A percentile compares a stretch with the other conserved stretches of the same genome.
Conservation (phyloP, 2,113 vertebrate species). For the Sapayoa aenigma region DNA sequence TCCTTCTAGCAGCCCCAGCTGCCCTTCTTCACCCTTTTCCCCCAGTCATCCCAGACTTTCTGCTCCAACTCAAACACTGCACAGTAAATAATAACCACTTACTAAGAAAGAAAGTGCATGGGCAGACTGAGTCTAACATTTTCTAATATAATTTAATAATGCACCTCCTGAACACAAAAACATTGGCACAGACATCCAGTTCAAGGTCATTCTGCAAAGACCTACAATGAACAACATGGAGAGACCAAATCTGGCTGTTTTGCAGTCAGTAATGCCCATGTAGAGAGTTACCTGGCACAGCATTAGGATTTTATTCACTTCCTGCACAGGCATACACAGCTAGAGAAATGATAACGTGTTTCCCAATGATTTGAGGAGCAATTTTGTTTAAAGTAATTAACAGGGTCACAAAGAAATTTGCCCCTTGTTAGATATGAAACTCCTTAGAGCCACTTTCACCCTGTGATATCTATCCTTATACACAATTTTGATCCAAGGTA, state of each 20-base stretch:
- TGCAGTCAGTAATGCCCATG: not conserved
- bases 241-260: not conserved
- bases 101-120: not conserved
- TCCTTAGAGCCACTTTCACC: not conserved
- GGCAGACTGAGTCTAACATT: not conserved
- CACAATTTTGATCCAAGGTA: not conserved
- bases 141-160: not conserved
- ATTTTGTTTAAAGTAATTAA: not conserved
- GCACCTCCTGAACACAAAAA: not conserved
- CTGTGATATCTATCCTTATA: not conserved
- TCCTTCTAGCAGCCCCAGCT: not conserved
- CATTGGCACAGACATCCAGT: rapidly evolving
- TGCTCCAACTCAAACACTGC: not conserved
- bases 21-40: not conserved
- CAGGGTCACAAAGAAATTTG: not conserved
- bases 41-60: not conserved
- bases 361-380: not conserved
- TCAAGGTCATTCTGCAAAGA: not conserved
- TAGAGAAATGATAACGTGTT: not conserved
- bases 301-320: not conserved
- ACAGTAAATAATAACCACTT: not conserved
- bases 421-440: not conserved
- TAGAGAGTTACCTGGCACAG: not conserved
- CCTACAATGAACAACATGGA: not conserved
- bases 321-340: rapidly evolving